These are phyloP conservation scores for Luperina nickerlii DNA, from an alignment of 2,888 invertebrate genomes.

Conservation along the genomic window DNA sequence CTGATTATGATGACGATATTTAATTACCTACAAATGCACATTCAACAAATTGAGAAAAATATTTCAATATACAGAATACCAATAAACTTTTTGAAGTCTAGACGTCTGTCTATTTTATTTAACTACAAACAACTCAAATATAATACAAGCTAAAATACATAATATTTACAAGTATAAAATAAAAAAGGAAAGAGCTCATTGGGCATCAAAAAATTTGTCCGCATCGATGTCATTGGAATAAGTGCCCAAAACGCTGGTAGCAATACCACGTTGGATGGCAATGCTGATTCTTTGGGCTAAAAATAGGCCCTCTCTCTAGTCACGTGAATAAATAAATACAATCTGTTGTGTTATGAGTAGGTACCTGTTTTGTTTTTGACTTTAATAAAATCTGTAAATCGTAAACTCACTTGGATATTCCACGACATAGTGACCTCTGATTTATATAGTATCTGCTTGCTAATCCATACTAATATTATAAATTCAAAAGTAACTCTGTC, in stretches of 20 bases:
- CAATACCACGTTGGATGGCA: neutral
- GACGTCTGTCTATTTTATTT: too few relatives aligned
- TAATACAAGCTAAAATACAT: too few relatives aligned
- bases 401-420: neutral
- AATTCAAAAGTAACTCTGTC: too few relatives aligned
- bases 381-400: neutral
- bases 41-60: neutral
- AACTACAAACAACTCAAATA: too few relatives aligned
- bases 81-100: neutral
- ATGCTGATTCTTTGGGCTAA: neutral
- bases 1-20: neutral
- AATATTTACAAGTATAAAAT: too few relatives aligned
- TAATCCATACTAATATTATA: too few relatives aligned
- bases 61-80: neutral
- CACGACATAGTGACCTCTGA: neutral
- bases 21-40: conserved; percentile 17
- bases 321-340: neutral
- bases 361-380: neutral
- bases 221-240: too few relatives aligned
- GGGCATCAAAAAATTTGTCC: too few relatives aligned
- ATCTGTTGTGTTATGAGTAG: neutral
- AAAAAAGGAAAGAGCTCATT: too few relatives aligned
- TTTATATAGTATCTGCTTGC: too few relatives aligned
- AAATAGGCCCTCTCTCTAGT: neutral
- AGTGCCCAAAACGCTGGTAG: neutral